Evolutionary conservation across 2,797 vertebrate species (phyloP).

Genomic region (Antennarius maculatus): DNA sequence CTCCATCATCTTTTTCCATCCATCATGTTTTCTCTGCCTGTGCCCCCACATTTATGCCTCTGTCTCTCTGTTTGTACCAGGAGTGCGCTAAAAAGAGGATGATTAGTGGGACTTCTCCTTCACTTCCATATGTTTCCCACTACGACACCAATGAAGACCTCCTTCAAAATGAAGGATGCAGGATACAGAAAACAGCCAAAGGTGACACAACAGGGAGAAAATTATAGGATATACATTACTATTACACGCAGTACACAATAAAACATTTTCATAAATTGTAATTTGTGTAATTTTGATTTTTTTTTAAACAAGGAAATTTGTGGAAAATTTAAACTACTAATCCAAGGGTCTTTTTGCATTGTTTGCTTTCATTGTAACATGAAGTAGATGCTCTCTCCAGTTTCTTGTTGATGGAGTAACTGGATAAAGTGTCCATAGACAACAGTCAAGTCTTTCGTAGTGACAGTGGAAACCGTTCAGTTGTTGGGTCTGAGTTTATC

Average conservation of each 20-base stretch:
- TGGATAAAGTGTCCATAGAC: not conserved
- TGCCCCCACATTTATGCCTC: not conserved
- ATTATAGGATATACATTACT: not conserved
- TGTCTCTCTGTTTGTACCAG: slow-evolving; percentile 46
- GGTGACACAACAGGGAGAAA: slow-evolving; percentile 41
- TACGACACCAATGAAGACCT: slow-evolving; percentile 65
- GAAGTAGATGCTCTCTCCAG: not conserved
- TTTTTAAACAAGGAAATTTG: not conserved
- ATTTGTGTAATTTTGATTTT: not conserved
- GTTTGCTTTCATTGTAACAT: not conserved
- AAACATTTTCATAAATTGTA: too few species aligned
- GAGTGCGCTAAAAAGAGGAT: slow-evolving; percentile 71
- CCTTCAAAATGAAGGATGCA: slow-evolving; percentile 23
- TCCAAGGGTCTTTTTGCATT: not conserved
- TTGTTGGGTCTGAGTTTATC: too few species aligned
- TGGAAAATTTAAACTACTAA: not conserved
- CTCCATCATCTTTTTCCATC: too few species aligned
- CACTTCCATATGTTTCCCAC: slow-evolving; percentile 67
- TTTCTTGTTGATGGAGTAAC: not conserved
- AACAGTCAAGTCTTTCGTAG: not conserved
- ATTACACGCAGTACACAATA: not conserved
- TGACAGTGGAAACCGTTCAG: too few species aligned
- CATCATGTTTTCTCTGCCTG: slow-evolving; percentile 2
- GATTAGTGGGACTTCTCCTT: slow-evolving; percentile 64
- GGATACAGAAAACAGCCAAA: slow-evolving; percentile 30